These are phyloP conservation scores for Machimus atricapillus DNA, from an alignment of 2,888 invertebrate species.

Conservation along the genomic window DNA sequence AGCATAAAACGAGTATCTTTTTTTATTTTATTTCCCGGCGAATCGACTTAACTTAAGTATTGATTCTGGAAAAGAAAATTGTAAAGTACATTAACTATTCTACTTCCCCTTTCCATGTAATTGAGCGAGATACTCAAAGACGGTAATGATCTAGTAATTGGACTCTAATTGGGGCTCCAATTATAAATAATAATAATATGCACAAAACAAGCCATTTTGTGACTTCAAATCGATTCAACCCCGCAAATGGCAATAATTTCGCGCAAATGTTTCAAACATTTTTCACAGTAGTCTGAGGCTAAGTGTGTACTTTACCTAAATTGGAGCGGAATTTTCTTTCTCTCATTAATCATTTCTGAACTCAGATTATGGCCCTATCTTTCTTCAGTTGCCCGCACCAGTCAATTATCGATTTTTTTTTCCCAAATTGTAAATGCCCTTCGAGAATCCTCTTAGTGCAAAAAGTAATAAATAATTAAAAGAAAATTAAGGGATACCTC, in stretches of 20 bases:
- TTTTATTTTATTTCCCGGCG: not conserved
- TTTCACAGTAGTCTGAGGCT: not conserved
- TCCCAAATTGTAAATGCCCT: not conserved
- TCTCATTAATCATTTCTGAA: constrained; percentile 9
- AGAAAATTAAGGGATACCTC: not conserved
- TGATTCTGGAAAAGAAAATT: not conserved
- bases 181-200: not conserved
- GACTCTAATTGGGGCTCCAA: not conserved
- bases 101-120: not conserved
- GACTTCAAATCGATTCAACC: not conserved
- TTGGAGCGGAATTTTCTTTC: not conserved
- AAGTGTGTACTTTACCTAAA: not conserved
- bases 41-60: not conserved
- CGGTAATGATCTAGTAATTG: not conserved
- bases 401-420: not conserved
- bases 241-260: not conserved
- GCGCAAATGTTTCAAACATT: not conserved
- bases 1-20: not conserved
- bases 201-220: not conserved
- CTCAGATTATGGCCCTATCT: not conserved
- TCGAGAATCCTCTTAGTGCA: not conserved
- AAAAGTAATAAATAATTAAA: not conserved
- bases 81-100: not conserved
- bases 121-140: not conserved
- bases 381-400: not conserved